phyloP scores from a whole-genome alignment of 2,113 vertebrate species.

The Mastomys natalensis region DNA sequence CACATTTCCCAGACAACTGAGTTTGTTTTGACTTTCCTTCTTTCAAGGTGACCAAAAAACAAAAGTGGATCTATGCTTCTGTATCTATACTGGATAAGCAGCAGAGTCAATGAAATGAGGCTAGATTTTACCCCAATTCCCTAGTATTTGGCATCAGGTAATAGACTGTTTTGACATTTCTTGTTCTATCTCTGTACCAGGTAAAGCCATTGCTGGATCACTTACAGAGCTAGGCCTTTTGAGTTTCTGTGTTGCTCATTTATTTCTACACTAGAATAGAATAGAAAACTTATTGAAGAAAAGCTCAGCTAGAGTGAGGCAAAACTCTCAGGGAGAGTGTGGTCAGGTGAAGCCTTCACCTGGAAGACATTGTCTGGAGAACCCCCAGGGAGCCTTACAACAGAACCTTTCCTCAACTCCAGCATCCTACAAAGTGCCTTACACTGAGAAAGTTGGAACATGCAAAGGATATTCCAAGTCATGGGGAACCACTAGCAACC shows the following conservation, averaged over 20 bases:
- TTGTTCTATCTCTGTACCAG: not conserved
- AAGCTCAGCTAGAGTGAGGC: not conserved
- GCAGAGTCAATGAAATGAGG: not conserved
- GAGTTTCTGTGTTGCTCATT: not conserved
- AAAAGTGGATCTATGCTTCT: not conserved
- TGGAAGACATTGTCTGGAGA: not conserved
- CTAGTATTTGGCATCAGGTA: not conserved
- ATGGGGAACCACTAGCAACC: not conserved
- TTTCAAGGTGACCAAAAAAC: constrained; percentile 43
- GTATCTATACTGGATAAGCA: not conserved
- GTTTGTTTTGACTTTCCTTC: constrained; percentile 53
- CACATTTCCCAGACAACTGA: constrained; percentile 38
- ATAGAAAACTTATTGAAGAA: not conserved
- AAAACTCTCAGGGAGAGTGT: not conserved
- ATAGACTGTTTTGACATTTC: not conserved
- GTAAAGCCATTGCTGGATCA: not conserved
- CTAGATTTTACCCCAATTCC: not conserved
- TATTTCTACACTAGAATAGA: not conserved
- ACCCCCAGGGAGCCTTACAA: not conserved
- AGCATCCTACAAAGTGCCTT: rapidly evolving
- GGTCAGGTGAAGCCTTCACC: not conserved
- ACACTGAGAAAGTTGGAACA: rapidly evolving
- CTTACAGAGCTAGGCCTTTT: not conserved
- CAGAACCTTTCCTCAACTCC: rapidly evolving
- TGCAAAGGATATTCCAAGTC: rapidly evolving